Percentiles rank a stretch among this genome's conserved stretches.
These are phyloP conservation scores for Hydroisotoma schaefferi DNA, from an alignment of 2,888 invertebrate genomes.

Conservation along the genomic window DNA sequence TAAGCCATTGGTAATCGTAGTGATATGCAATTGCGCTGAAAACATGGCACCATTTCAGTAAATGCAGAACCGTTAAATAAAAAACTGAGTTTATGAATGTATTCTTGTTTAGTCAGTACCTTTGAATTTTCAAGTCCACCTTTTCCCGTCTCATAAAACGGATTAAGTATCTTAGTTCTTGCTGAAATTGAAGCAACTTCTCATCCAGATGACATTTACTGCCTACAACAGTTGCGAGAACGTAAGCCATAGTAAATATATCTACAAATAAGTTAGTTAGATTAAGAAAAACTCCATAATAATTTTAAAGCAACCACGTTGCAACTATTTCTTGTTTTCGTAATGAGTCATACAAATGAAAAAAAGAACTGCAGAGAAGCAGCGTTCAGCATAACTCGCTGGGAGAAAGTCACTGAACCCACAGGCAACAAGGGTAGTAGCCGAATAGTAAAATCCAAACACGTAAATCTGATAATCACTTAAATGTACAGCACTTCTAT, in stretches of 20 bases:
- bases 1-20: conserved; percentile 33
- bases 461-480: conserved; percentile 22
- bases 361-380: conserved; percentile 3
- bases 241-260: conserved; percentile 20
- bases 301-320: not conserved
- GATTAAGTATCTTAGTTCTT: conserved; percentile 27
- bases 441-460: conserved; percentile 26
- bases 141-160: conserved; percentile 26
- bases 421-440: conserved; percentile 25
- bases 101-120: too few relatives aligned
- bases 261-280: too few relatives aligned
- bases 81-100: too few relatives aligned
- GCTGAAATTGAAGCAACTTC: conserved; percentile 29
- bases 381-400: conserved; percentile 14
- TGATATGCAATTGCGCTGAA: conserved; percentile 27
- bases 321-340: not conserved
- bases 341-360: conserved; percentile 15
- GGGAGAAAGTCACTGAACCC: conserved; percentile 31
- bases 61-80: too few relatives aligned
- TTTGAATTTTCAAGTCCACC: too few relatives aligned
- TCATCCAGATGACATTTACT: conserved; percentile 32
- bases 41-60: too few relatives aligned
- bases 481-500: not conserved
- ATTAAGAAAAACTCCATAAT: not conserved
- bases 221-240: conserved; percentile 24